phyloP scores from a whole-genome alignment of 2,113 vertebrate species.

The Microcebus griseorufus region DNA sequence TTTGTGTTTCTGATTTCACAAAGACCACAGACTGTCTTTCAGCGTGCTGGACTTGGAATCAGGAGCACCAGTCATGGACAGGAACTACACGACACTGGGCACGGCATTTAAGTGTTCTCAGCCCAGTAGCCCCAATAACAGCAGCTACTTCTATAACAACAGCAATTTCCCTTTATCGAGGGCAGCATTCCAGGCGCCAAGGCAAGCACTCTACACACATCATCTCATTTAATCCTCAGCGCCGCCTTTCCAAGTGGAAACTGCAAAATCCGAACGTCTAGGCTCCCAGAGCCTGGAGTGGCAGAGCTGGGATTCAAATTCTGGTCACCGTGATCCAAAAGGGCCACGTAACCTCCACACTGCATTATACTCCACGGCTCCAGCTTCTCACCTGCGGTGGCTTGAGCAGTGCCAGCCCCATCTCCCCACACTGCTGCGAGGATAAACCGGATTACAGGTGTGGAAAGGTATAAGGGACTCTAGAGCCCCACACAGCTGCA shows the following conservation, averaged over 20 bases:
- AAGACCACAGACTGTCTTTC: neutral
- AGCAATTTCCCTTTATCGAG: neutral
- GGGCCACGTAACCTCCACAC: neutral
- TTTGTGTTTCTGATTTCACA: neutral
- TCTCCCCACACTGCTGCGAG: neutral
- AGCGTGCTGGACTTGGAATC: neutral
- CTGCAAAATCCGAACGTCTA: neutral
- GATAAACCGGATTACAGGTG: fast-evolving
- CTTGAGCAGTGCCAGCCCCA: neutral
- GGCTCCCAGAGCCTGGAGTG: neutral
- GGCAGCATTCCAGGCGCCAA: neutral
- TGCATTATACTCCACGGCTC: fast-evolving
- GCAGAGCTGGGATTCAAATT: neutral
- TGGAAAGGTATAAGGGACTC: neutral
- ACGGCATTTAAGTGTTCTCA: neutral
- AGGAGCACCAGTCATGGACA: neutral
- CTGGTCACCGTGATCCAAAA: neutral
- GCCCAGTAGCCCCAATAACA: neutral
- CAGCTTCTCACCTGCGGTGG: neutral
- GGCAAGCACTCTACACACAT: neutral
- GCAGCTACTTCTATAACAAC: neutral
- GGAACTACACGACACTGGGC: fast-evolving
- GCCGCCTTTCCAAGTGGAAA: neutral
- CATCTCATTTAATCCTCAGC: neutral
- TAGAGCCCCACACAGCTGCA: neutral